Conservation (phyloP, 2,888 invertebrate genomes). For the Ophioninae sp. region DNA sequence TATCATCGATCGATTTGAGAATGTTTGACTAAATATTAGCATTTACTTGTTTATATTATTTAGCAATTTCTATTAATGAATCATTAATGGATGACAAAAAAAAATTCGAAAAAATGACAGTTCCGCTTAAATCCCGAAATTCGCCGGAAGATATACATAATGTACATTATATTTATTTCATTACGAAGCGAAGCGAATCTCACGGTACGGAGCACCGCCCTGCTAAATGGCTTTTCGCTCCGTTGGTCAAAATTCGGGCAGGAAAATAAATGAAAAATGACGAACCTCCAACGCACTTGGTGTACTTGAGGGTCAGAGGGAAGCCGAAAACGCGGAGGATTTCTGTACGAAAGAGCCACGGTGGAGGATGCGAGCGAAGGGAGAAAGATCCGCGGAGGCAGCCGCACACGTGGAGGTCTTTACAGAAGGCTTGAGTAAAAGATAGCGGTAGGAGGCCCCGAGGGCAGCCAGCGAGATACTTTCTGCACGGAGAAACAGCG, state of each 20-base stretch:
- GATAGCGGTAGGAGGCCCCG: constrained; percentile 34
- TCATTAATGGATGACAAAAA: no score
- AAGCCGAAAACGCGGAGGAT: neutral
- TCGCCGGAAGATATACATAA: neutral
- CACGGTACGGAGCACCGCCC: neutral
- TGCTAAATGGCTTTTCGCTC: constrained; percentile 29
- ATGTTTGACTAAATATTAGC: no score
- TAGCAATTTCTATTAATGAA: no score
- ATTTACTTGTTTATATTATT: no score
- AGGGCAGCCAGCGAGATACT: constrained; percentile 61
- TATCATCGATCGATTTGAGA: no score
- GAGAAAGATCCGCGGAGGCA: constrained; percentile 24
- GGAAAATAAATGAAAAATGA: neutral
- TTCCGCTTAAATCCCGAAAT: neutral
- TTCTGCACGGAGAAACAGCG: constrained; percentile 59
- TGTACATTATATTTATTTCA: constrained; percentile 16
- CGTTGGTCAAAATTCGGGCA: constrained; percentile 10
- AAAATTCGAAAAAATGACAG: no score
- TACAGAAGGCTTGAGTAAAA: constrained; percentile 20
- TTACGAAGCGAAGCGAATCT: constrained; percentile 5
- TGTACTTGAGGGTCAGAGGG: neutral
- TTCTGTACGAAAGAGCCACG: constrained; percentile 6
- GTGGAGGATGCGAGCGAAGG: constrained; percentile 1
- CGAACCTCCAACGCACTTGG: neutral
- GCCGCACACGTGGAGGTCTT: neutral